phyloP scores from a whole-genome alignment of 2,888 invertebrate species.

The Agrochola circellaris region DNA sequence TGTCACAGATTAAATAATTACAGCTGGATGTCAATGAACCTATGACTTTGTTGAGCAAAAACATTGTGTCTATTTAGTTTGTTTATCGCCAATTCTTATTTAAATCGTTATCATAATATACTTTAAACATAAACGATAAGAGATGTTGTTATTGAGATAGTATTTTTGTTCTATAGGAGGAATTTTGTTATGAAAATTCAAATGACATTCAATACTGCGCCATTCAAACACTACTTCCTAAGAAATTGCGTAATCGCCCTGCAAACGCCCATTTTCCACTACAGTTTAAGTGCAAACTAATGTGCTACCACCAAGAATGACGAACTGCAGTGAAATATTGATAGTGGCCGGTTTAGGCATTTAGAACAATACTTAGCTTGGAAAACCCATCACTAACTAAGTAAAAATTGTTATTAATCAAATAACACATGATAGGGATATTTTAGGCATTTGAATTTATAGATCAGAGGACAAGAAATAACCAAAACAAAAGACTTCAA shows the following conservation, averaged over 20 bases:
- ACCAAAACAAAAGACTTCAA: too few relatives aligned
- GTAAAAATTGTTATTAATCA: background rate
- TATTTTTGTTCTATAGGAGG: conserved; percentile 22
- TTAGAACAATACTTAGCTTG: background rate
- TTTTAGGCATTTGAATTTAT: background rate
- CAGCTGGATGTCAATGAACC: conserved; percentile 71
- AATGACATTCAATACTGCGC: conserved; percentile 4
- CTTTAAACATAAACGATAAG: conserved; percentile 57
- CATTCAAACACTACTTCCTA: background rate
- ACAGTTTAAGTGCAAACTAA: background rate
- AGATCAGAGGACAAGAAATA: background rate
- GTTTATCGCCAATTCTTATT: conserved; percentile 74
- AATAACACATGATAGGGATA: background rate
- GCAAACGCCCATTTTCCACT: background rate
- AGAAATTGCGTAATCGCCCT: background rate
- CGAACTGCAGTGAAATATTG: background rate
- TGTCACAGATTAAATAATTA: conserved; percentile 69
- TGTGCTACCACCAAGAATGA: background rate
- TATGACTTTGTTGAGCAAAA: conserved; percentile 71
- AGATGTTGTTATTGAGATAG: conserved; percentile 42
- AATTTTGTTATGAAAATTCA: background rate
- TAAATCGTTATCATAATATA: conserved; percentile 69
- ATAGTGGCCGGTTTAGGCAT: background rate
- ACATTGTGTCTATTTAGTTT: conserved; percentile 63
- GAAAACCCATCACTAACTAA: background rate